Evolutionary conservation across 1,140 invertebrate genomes (phyloP).

Genomic region (Nymphalis io): DNA sequence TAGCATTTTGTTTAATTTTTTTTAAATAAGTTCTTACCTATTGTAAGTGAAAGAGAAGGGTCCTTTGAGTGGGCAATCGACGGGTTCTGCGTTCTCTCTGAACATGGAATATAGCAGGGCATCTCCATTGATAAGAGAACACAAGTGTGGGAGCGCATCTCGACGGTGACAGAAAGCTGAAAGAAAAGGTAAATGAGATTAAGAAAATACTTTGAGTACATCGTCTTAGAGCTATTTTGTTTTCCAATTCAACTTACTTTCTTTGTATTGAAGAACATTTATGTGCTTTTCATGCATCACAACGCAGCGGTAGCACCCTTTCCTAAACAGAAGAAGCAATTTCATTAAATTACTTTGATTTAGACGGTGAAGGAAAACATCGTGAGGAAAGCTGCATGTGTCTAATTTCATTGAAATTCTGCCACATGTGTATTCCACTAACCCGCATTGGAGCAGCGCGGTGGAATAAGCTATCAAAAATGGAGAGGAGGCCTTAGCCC

Average conservation of each 20-base stretch:
- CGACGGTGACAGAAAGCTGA: conserved; percentile 89
- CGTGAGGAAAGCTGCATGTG: too few species aligned
- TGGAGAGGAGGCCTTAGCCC: too few species aligned
- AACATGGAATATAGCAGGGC: conserved; percentile 94
- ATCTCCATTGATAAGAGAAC: conserved; percentile 92
- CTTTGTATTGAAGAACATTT: conserved; percentile 97
- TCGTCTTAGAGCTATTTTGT: background rate
- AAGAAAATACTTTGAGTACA: background rate
- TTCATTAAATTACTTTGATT: background rate
- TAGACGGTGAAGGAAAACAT: too few species aligned
- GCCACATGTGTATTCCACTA: too few species aligned
- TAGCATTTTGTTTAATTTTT: too few species aligned
- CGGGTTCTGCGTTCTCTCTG: conserved; percentile 88
- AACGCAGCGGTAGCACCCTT: conserved; percentile 91
- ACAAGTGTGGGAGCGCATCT: conserved; percentile 88
- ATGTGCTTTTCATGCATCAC: conserved; percentile 96
- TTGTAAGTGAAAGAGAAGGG: conserved; percentile 93
- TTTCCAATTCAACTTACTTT: conserved; percentile 90
- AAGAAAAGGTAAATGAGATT: conserved; percentile 39
- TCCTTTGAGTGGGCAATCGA: conserved; percentile 91
- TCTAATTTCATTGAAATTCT: too few species aligned
- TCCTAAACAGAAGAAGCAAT: conserved; percentile 64
- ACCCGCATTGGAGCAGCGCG: too few species aligned
- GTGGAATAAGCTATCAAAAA: too few species aligned
- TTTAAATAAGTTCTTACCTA: conserved; percentile 52